Conservation (phyloP, 2,888 invertebrate genomes). For the Heteromyza rotundicornis region DNA sequence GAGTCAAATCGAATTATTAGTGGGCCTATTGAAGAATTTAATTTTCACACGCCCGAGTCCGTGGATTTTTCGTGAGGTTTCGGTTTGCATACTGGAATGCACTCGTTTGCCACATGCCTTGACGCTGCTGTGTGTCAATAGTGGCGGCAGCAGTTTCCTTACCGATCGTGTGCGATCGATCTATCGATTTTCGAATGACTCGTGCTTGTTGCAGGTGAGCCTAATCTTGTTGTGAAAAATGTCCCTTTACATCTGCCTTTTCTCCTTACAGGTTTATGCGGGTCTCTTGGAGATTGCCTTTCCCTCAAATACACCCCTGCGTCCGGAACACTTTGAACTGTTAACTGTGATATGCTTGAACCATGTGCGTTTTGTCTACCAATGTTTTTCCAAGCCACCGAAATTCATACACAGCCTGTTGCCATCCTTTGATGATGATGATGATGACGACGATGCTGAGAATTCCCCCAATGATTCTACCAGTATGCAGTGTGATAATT, state of each 20-base stretch:
- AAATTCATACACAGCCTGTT: constrained; percentile 48
- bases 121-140: constrained; percentile 42
- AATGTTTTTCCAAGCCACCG: constrained; percentile 50
- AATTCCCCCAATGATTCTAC: constrained; percentile 12
- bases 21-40: constrained; percentile 50
- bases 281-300: constrained; percentile 52
- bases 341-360: constrained; percentile 46
- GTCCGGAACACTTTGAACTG: constrained; percentile 42
- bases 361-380: constrained; percentile 51
- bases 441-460: constrained; percentile 38
- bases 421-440: constrained; percentile 45
- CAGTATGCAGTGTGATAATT: not conserved
- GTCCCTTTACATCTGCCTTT: constrained; percentile 6
- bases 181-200: constrained; percentile 51
- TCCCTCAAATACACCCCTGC: constrained; percentile 40
- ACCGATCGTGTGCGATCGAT: constrained; percentile 48
- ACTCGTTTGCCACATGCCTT: constrained; percentile 32
- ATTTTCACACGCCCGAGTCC: constrained; percentile 53
- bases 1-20: constrained; percentile 36
- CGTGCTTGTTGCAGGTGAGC: constrained; percentile 51
- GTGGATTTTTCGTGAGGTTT: constrained; percentile 50
- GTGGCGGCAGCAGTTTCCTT: constrained; percentile 39
- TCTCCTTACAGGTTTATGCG: constrained; percentile 50
- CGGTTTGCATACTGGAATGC: constrained; percentile 41
- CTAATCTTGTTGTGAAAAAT: too few relatives aligned